A percentile compares a stretch with the other conserved stretches of the same genome.
These are phyloP conservation scores for Nemoura dubitans DNA, from an alignment of 2,888 invertebrate species.

Conservation along the genomic window DNA sequence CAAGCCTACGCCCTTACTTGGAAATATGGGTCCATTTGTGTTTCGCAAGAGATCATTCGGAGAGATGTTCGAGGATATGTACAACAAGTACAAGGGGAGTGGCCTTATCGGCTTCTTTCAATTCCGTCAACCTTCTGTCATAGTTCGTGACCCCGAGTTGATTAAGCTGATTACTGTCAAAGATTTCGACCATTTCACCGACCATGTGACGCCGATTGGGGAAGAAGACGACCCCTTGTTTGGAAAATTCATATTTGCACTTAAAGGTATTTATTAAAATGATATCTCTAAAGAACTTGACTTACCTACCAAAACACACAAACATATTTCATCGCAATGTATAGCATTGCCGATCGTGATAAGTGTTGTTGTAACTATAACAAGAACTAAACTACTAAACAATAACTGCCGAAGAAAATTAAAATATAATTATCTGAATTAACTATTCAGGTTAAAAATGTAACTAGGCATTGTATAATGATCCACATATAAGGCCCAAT, in stretches of 20 bases:
- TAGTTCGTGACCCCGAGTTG: constrained; percentile 38
- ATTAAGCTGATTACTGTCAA: constrained; percentile 41
- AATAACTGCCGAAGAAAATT: too few relatives aligned
- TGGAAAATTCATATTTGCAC: constrained; percentile 29
- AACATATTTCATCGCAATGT: too few relatives aligned
- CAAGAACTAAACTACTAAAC: too few relatives aligned
- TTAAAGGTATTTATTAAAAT: constrained; percentile 40
- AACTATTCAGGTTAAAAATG: too few relatives aligned
- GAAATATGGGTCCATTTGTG: constrained; percentile 8
- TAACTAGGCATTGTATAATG: too few relatives aligned
- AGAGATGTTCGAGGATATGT: neutral
- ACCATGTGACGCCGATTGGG: constrained; percentile 21
- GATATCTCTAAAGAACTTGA: too few relatives aligned
- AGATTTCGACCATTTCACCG: constrained; percentile 43
- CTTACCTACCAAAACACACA: too few relatives aligned
- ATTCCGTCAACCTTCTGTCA: constrained; percentile 27
- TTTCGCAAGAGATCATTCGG: constrained; percentile 21
- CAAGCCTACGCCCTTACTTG: neutral
- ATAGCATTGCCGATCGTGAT: too few relatives aligned
- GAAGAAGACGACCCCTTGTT: constrained; percentile 38
- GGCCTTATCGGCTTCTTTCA: constrained; percentile 17
- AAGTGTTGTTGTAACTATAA: too few relatives aligned
- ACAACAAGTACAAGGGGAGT: constrained; percentile 21
- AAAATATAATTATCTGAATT: too few relatives aligned
- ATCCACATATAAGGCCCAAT: too few relatives aligned